A percentile compares a stretch with the other conserved stretches of the same genome.
These are phyloP conservation scores for Hippasteria phrygiana DNA, from an alignment of 53 echinoderm and acorn worm genomes.

Conservation along the genomic window DNA sequence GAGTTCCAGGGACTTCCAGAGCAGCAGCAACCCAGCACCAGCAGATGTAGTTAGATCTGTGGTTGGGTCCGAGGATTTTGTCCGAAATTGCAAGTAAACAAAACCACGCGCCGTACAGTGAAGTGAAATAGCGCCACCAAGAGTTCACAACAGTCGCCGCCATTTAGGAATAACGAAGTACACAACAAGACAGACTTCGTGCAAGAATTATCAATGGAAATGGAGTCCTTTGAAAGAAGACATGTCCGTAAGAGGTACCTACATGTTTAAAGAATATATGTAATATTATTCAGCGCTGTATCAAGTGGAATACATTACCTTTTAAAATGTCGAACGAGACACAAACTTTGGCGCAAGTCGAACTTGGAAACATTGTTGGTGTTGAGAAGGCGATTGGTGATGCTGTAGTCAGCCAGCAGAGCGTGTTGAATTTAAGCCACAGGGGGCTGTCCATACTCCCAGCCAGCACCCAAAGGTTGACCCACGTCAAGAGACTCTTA, in stretches of 20 bases:
- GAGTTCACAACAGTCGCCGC: conserved; percentile 28
- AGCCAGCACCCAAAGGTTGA: conserved; percentile 74
- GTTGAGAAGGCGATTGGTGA: conserved; percentile 57
- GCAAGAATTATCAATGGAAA: background rate
- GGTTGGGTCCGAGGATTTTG: too few relatives aligned
- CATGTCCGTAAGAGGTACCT: background rate
- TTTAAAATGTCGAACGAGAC: background rate
- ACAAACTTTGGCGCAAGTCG: conserved; percentile 18
- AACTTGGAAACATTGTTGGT: conserved; percentile 11
- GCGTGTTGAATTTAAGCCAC: conserved; percentile 89
- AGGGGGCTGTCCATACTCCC: conserved; percentile 82
- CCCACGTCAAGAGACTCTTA: conserved; percentile 72
- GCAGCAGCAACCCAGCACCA: too few relatives aligned
- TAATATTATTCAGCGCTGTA: too few relatives aligned
- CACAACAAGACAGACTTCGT: background rate
- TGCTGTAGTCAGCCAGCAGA: conserved; percentile 66
- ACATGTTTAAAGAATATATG: background rate
- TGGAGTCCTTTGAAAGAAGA: background rate
- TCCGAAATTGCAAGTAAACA: too few relatives aligned
- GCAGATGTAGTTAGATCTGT: too few relatives aligned
- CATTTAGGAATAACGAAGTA: background rate
- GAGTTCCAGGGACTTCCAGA: too few relatives aligned
- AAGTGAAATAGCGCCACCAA: conserved; percentile 53
- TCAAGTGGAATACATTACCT: too few relatives aligned
- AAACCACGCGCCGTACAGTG: too few relatives aligned